Evolutionary conservation across 2,797 vertebrate genomes (phyloP), one percentile per base, ranked within the genome.

Genomic region (Leptatherina wallacei): DNA sequence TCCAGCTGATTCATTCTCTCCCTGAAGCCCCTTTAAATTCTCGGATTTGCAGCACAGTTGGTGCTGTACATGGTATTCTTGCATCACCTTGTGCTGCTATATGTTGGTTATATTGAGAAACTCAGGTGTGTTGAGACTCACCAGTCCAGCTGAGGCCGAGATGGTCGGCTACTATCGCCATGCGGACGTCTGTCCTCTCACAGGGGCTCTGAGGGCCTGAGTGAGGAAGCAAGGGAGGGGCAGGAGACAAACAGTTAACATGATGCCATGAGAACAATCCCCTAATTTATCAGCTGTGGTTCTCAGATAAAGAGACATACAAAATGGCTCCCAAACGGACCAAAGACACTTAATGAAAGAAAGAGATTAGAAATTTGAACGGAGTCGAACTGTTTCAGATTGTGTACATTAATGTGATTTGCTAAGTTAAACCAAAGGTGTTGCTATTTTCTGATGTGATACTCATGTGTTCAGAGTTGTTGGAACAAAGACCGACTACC

Each of bases 131-230:
- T 38, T 66, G 2, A 9, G 4, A 56, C 94, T 95, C 95, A 99
- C 98, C 98, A 91, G 98, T 99, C 98, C 98, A 99, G 92, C 98
- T 99, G 93, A 99, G 96, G 93, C 98, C 98, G 74, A 99, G 95
- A 88, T 99, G 98, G 92, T 99, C 98, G 0, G 98, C 98, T 85
- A 99, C 98, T 91, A 99, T 99, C 67, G 98, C 98, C 97, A 98
- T 99, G 83, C 98, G 96, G 92, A 99, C 96, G 93, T 99, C 97
- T 88, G 98, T 99, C 86, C 98, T 96, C 91, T 99, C 98, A 89
- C 98, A 99, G 86, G 98, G 98, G 94, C 97, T 99, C 94, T 99
- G 97, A 85, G 98, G 98, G 95, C 98, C 98, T 99, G 94, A 85
- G 91, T 0, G 0, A 68, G 65, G 75, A 63, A 56, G 80, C 47